Conservation (phyloP, 1,140 invertebrate species). For the Littorina saxatilis region DNA sequence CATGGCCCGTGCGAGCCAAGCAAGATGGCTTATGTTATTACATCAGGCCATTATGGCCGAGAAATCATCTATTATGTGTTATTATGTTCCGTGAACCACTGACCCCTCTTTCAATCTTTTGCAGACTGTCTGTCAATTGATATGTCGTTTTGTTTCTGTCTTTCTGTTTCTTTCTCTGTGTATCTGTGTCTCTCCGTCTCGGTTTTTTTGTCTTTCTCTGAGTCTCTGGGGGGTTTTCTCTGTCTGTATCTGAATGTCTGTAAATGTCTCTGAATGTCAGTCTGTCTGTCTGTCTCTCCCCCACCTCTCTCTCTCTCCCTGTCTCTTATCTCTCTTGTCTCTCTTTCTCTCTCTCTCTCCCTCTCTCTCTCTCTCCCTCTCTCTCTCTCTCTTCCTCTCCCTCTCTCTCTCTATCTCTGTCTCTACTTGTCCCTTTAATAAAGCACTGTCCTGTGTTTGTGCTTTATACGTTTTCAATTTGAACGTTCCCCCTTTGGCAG, state of each 20-base stretch:
- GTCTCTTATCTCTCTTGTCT: too few relatives aligned
- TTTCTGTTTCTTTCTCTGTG: conserved; percentile 4
- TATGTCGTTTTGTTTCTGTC: not conserved
- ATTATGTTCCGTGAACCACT: too few relatives aligned
- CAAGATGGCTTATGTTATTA: too few relatives aligned
- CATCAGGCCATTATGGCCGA: too few relatives aligned
- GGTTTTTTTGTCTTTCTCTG: not conserved
- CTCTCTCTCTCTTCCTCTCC: conserved; percentile 17
- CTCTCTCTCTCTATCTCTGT: too few relatives aligned
- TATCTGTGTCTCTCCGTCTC: not conserved
- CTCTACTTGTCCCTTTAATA: not conserved
- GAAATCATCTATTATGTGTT: too few relatives aligned
- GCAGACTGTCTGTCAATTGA: not conserved
- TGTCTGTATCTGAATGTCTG: not conserved
- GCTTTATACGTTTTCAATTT: not conserved
- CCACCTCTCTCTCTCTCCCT: conserved; percentile 5
- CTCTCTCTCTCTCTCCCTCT: conserved; percentile 28
- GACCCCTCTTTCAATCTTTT: not conserved
- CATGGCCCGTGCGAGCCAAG: too few relatives aligned
- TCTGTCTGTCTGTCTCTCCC: not conserved
- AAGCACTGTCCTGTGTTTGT: too few relatives aligned
- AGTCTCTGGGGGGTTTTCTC: not conserved
- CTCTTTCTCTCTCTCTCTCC: conserved; percentile 25
- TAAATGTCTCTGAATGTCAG: not conserved
- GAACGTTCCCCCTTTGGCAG: not conserved